Conservation (phyloP, 2,888 invertebrate genomes). For the Drosophila borborema region DNA sequence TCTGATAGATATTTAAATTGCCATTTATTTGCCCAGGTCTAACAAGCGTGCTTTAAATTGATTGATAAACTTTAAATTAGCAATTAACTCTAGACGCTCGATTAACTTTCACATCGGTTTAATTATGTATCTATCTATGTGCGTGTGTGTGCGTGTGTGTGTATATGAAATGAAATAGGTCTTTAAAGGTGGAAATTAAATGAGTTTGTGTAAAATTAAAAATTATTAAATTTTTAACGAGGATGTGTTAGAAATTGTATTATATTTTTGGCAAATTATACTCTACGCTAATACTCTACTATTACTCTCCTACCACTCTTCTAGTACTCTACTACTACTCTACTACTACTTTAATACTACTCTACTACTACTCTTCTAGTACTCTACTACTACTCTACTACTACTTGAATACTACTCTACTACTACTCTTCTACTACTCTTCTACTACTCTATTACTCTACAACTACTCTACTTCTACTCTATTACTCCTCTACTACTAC, state of each 20-base stretch:
- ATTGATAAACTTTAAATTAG: conserved; percentile 11
- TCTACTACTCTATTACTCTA: too few relatives aligned
- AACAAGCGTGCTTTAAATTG: conserved; percentile 18
- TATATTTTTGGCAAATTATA: not conserved
- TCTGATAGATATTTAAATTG: conserved; percentile 41
- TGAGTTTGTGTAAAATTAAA: too few relatives aligned
- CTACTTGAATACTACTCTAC: too few relatives aligned
- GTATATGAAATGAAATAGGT: not conserved
- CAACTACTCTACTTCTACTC: too few relatives aligned
- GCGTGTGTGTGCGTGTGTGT: not conserved
- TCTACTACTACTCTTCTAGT: too few relatives aligned
- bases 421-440: too few relatives aligned
- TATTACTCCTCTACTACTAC: too few relatives aligned
- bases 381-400: too few relatives aligned
- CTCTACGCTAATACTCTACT: too few relatives aligned
- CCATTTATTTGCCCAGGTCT: conserved; percentile 21
- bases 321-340: not conserved
- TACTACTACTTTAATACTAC: too few relatives aligned
- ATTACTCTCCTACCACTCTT: not conserved
- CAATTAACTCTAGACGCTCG: conserved; percentile 10
- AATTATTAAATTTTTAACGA: not conserved
- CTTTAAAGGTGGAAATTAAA: not conserved
- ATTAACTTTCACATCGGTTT: conserved; percentile 3
- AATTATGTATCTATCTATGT: not conserved
- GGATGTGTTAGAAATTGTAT: not conserved